phyloP scores from a whole-genome alignment of 2,797 vertebrate genomes.

The Anableps anableps region DNA sequence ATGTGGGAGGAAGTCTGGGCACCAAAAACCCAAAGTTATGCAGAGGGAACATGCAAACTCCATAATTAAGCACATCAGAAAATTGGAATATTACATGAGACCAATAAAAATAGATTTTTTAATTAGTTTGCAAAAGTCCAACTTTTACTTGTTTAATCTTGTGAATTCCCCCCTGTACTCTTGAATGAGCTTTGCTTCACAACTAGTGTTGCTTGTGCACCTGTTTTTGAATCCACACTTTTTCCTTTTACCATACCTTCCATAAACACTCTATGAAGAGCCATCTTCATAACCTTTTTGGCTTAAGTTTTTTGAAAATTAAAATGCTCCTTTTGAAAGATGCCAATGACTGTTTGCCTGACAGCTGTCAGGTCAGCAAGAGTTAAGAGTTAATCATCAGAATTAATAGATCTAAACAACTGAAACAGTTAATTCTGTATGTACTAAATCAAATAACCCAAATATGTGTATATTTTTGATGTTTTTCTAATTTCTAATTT shows the following conservation, averaged over 20 bases:
- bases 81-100: too few relatives aligned
- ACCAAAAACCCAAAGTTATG: too few relatives aligned
- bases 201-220: neutral
- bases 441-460: neutral
- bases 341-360: neutral
- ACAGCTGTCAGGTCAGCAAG: neutral
- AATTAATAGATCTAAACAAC: neutral
- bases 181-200: neutral
- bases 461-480: neutral
- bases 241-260: neutral
- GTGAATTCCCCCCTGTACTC: too few relatives aligned
- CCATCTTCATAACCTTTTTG: neutral
- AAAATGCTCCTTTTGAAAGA: neutral
- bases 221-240: neutral
- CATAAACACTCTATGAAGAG: neutral
- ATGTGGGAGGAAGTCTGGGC: too few relatives aligned
- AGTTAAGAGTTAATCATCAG: neutral
- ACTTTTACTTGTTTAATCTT: too few relatives aligned
- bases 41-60: too few relatives aligned
- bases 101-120: too few relatives aligned
- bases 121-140: too few relatives aligned
- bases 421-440: neutral
- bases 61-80: too few relatives aligned
- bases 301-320: neutral
- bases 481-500: neutral